A percentile compares a stretch with the other conserved stretches of the same genome.
Conservation (phyloP, 2,113 vertebrate genomes). For the Hypanus sabinus region DNA sequence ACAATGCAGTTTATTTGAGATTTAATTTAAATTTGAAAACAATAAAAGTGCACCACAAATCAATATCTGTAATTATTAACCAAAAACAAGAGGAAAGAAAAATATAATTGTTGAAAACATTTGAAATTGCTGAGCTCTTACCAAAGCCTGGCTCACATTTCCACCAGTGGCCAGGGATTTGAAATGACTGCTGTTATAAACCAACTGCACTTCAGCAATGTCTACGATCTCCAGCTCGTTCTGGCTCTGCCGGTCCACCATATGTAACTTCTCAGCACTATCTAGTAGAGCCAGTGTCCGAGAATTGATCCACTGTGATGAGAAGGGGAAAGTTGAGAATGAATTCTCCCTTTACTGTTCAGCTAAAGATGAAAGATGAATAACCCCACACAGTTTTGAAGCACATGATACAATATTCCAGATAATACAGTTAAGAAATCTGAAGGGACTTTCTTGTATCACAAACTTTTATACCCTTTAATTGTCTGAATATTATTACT, state of each 20-base stretch:
- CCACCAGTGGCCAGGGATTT: slow-evolving; percentile 93
- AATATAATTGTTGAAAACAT: background rate
- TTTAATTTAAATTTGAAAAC: too few relatives aligned
- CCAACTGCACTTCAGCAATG: slow-evolving; percentile 84
- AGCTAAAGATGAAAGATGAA: background rate
- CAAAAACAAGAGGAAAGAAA: background rate
- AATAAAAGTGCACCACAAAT: too few relatives aligned
- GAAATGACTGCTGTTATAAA: slow-evolving; percentile 97
- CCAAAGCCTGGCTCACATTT: slow-evolving; percentile 92
- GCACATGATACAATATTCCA: background rate
- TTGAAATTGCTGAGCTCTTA: slow-evolving; percentile 47
- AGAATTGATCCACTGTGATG: slow-evolving; percentile 88
- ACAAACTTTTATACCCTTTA: background rate
- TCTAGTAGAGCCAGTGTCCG: slow-evolving; percentile 82
- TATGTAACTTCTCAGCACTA: slow-evolving; percentile 86
- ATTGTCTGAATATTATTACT: background rate
- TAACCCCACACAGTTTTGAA: background rate
- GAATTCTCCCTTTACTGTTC: background rate
- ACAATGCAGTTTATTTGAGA: background rate
- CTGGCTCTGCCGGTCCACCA: slow-evolving; percentile 84
- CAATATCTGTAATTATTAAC: background rate
- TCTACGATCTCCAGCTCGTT: slow-evolving; percentile 84
- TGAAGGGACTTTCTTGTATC: background rate
- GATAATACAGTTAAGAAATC: background rate
- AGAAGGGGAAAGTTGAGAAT: slow-evolving; percentile 8